These are phyloP conservation scores for Argopecten irradians DNA, from an alignment of 1,140 invertebrate species.

Conservation along the genomic window DNA sequence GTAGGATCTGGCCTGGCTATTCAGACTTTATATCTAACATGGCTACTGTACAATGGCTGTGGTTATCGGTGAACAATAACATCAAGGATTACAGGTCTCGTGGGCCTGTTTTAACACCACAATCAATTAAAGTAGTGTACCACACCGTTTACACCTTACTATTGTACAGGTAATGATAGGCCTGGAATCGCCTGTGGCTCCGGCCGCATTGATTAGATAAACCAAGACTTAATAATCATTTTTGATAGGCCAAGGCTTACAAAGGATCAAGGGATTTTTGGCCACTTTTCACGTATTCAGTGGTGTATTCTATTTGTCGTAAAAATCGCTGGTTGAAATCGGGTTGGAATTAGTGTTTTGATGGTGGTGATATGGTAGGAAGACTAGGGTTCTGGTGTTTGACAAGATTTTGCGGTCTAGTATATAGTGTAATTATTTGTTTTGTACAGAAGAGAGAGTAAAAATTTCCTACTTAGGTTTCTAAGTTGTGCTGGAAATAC, in stretches of 20 bases:
- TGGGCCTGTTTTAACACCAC: neutral
- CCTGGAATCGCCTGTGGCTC: neutral
- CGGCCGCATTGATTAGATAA: neutral
- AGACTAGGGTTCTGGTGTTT: neutral
- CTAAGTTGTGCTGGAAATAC: too few relatives aligned
- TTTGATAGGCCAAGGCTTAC: neutral
- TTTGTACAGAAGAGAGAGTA: neutral
- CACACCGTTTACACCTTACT: neutral
- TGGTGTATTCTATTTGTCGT: conserved; percentile 8
- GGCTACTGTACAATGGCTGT: neutral
- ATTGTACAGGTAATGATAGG: neutral
- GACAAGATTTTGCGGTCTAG: neutral
- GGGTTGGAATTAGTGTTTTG: neutral
- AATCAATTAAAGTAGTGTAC: neutral
- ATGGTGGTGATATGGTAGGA: neutral
- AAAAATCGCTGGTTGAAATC: neutral
- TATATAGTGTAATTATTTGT: neutral
- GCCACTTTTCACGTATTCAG: conserved; percentile 1
- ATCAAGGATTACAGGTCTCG: neutral
- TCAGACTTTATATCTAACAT: neutral
- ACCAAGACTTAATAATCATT: neutral
- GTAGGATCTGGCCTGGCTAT: neutral
- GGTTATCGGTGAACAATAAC: too few relatives aligned
- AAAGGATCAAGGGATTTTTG: neutral
- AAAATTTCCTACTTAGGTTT: too few relatives aligned